A percentile compares a stretch with the other conserved stretches of the same genome.
These are phyloP conservation scores for Pharmacophagus antenor DNA, from an alignment of 2,888 invertebrate genomes.

Conservation along the genomic window DNA sequence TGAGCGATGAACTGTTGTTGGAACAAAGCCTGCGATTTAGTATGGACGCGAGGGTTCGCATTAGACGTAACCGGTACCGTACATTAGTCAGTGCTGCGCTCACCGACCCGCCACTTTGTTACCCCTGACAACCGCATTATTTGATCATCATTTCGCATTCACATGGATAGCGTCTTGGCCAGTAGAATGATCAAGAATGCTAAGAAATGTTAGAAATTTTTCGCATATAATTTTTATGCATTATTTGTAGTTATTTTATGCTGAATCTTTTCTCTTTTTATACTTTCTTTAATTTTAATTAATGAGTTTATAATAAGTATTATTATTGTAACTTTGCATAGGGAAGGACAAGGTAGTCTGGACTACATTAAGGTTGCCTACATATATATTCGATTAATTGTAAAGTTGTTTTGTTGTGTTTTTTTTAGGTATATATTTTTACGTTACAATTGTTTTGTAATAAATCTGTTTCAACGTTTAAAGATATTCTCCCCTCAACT, in stretches of 20 bases:
- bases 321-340: no score
- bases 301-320: no score
- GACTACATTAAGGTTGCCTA: no score
- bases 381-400: no score
- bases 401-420: no score
- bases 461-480: slow-evolving; percentile 9
- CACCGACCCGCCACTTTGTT: slow-evolving; percentile 51
- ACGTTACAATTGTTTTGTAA: no score
- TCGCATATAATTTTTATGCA: background rate
- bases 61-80: slow-evolving; percentile 39
- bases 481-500: no score
- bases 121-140: slow-evolving; percentile 59
- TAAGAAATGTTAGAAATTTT: background rate
- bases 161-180: slow-evolving; percentile 43
- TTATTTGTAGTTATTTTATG: background rate
- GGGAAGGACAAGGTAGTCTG: no score
- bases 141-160: slow-evolving; percentile 53
- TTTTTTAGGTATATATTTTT: no score
- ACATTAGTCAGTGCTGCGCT: slow-evolving; percentile 53
- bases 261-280: no score
- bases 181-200: background rate
- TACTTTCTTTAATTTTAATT: no score
- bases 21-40: slow-evolving; percentile 56
- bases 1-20: slow-evolving; percentile 35
- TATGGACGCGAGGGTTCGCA: slow-evolving; percentile 41